These are phyloP conservation scores for Vulpes vulpes DNA, from an alignment of 2,113 vertebrate species.

Conservation along the genomic window DNA sequence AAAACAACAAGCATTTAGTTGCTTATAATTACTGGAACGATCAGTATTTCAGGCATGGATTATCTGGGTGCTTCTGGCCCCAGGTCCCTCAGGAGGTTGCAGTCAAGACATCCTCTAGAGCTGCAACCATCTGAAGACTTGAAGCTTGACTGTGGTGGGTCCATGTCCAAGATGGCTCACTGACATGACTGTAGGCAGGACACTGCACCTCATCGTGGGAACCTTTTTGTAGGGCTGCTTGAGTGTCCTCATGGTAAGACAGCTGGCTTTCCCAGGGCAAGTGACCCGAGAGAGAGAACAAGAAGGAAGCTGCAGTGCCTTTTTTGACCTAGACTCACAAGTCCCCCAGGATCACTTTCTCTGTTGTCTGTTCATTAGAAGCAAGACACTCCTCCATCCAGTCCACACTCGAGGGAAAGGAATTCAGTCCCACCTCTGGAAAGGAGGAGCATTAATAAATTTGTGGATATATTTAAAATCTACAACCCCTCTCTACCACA, in stretches of 20 bases:
- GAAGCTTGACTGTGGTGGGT: not conserved
- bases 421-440: not conserved
- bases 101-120: not conserved
- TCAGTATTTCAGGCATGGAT: not conserved
- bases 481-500: not conserved
- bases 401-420: not conserved
- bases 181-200: not conserved
- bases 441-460: not conserved
- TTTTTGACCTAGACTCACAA: not conserved
- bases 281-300: not conserved
- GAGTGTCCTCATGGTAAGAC: not conserved
- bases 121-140: not conserved
- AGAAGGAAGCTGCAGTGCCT: not conserved
- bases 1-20: not conserved
- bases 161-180: not conserved
- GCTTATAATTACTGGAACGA: not conserved
- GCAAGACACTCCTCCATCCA: not conserved
- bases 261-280: not conserved
- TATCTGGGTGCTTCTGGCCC: not conserved
- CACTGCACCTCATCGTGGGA: not conserved
- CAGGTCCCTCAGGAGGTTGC: not conserved
- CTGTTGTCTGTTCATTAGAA: not conserved
- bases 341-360: not conserved
- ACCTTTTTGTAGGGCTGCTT: not conserved
- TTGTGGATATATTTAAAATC: not conserved